Evolutionary conservation across 2,888 invertebrate genomes (phyloP).

Genomic region (Macrostomum cliftonense): DNA sequence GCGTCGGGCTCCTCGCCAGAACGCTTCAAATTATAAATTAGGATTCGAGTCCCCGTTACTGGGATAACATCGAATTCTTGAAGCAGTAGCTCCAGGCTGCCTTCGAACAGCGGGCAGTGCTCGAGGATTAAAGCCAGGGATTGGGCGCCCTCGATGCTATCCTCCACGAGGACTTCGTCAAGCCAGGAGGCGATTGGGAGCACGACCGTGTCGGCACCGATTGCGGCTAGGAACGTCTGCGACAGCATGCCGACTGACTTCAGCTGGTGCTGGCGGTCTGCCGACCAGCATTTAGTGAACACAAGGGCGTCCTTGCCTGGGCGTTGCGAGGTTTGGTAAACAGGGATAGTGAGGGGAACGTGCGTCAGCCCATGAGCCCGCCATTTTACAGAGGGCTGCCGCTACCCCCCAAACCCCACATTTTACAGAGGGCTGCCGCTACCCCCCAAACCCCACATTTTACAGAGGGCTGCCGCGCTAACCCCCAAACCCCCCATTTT

Average conservation of each 20-base stretch:
- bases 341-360: too few relatives aligned
- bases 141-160: neutral
- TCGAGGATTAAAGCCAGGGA: conserved; percentile 22
- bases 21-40: conserved; percentile 27
- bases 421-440: too few relatives aligned
- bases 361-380: too few relatives aligned
- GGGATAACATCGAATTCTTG: conserved; percentile 19
- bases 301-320: conserved; percentile 32
- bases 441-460: too few relatives aligned
- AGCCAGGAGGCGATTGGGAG: conserved; percentile 28
- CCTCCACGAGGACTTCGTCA: too few relatives aligned
- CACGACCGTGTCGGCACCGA: conserved; percentile 24
- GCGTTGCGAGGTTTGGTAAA: too few relatives aligned
- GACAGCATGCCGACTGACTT: conserved; percentile 24
- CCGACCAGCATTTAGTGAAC: conserved; percentile 19
- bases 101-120: conserved; percentile 20
- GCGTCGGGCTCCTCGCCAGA: conserved; percentile 16
- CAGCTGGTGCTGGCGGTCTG: neutral
- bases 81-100: conserved; percentile 19
- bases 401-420: too few relatives aligned
- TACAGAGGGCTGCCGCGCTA: too few relatives aligned
- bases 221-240: conserved; percentile 24
- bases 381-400: too few relatives aligned
- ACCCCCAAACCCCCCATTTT: too few relatives aligned
- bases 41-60: conserved; percentile 25